These are phyloP conservation scores for Adrianichthys oophorus DNA, from an alignment of 2,797 vertebrate species.

Conservation along the genomic window DNA sequence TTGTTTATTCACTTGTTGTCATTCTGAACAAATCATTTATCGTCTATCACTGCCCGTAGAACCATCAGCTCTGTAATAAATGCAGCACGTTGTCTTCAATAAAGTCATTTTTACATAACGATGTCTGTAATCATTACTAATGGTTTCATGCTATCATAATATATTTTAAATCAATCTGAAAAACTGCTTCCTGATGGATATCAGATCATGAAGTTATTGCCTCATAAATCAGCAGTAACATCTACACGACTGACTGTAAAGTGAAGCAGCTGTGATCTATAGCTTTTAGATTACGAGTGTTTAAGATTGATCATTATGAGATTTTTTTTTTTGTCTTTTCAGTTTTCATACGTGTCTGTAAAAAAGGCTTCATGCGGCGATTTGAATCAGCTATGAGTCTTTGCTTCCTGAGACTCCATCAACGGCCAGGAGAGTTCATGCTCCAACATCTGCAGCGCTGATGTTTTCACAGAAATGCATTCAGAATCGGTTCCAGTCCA, in stretches of 20 bases:
- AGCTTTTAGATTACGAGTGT: not conserved
- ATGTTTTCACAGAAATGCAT: constrained; percentile 25
- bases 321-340: constrained; percentile 6
- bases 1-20: constrained; percentile 33
- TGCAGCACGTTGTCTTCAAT: constrained; percentile 21
- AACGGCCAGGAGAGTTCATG: constrained; percentile 1
- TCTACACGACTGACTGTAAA: not conserved
- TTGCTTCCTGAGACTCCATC: constrained; percentile 7
- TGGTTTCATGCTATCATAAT: too few relatives aligned
- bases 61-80: constrained; percentile 24
- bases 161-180: too few relatives aligned
- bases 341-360: constrained; percentile 4
- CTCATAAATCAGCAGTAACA: constrained; percentile 2
- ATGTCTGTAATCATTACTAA: too few relatives aligned
- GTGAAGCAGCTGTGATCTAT: not conserved
- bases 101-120: constrained; percentile 8
- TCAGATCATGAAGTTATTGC: not conserved
- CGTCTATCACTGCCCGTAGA: constrained; percentile 21
- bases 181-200: too few relatives aligned
- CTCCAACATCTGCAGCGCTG: constrained; percentile 5
- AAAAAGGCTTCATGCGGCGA: constrained; percentile 3
- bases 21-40: constrained; percentile 36
- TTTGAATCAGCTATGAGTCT: constrained; percentile 13
- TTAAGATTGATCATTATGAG: constrained; percentile 6
- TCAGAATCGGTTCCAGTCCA: constrained; percentile 22